A percentile compares a stretch with the other conserved stretches of the same genome.
These are phyloP conservation scores for Parasteatoda lunata DNA, from an alignment of 2,888 invertebrate genomes.

Conservation along the genomic window DNA sequence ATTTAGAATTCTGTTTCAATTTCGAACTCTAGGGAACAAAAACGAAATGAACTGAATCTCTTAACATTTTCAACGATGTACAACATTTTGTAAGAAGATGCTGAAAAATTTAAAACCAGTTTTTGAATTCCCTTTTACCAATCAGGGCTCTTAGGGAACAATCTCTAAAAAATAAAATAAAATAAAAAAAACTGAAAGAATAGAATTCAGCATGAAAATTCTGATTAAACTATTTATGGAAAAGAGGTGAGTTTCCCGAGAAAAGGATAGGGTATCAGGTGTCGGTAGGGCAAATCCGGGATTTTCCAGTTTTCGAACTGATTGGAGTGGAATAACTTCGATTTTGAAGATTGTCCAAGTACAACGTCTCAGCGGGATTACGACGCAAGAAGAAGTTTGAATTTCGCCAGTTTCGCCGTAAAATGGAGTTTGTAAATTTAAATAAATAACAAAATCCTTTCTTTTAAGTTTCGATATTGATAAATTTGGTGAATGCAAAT, in stretches of 20 bases:
- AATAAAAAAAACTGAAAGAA: constrained; percentile 1
- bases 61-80: no score
- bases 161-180: no score
- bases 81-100: no score
- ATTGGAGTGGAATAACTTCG: constrained; percentile 38
- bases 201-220: constrained; percentile 7
- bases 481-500: no score
- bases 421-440: constrained; percentile 1
- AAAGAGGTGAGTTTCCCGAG: constrained; percentile 6
- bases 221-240: constrained; percentile 44
- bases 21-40: no score
- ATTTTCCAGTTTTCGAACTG: constrained; percentile 50
- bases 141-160: no score
- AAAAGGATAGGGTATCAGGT: constrained; percentile 47
- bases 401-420: neutral
- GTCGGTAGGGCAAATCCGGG: constrained; percentile 44
- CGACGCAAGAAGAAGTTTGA: no score
- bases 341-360: neutral
- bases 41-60: no score
- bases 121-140: no score
- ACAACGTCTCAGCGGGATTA: constrained; percentile 4
- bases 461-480: neutral
- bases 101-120: no score
- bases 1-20: no score
- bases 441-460: neutral